Conservation (phyloP, 2,888 invertebrate genomes). For the Charanyca ferruginea region DNA sequence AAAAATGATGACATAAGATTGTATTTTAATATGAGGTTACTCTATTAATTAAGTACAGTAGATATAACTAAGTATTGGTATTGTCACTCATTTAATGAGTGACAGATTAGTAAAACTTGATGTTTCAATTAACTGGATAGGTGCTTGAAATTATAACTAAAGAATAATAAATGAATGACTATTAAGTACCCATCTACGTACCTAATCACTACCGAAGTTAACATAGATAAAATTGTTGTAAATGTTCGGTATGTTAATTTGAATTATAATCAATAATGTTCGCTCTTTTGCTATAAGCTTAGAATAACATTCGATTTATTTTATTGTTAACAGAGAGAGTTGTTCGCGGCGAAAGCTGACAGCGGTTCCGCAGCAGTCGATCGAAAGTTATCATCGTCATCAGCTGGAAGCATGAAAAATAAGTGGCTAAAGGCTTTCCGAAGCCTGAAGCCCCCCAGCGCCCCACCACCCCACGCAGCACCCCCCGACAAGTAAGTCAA, state of each 20-base stretch:
- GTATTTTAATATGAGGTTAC: background rate
- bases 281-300: background rate
- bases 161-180: too few species aligned
- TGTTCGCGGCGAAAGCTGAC: constrained; percentile 95
- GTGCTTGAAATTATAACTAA: too few species aligned
- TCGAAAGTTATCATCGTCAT: constrained; percentile 96
- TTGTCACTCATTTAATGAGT: too few species aligned
- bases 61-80: too few species aligned
- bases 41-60: background rate
- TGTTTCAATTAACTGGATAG: too few species aligned
- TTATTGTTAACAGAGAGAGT: constrained; percentile 94
- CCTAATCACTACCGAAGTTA: too few species aligned
- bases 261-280: background rate
- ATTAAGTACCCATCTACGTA: too few species aligned
- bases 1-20: constrained; percentile 20
- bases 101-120: too few species aligned
- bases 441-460: constrained; percentile 96
- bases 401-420: constrained; percentile 97
- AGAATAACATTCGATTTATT: background rate
- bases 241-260: too few species aligned
- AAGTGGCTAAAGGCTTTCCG: constrained; percentile 99
- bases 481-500: constrained; percentile 86
- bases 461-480: constrained; percentile 87
- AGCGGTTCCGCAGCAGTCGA: constrained; percentile 93
- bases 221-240: too few species aligned